Evolutionary conservation across 2,113 vertebrate genomes (phyloP).

Genomic region (Ceyx margarethae): DNA sequence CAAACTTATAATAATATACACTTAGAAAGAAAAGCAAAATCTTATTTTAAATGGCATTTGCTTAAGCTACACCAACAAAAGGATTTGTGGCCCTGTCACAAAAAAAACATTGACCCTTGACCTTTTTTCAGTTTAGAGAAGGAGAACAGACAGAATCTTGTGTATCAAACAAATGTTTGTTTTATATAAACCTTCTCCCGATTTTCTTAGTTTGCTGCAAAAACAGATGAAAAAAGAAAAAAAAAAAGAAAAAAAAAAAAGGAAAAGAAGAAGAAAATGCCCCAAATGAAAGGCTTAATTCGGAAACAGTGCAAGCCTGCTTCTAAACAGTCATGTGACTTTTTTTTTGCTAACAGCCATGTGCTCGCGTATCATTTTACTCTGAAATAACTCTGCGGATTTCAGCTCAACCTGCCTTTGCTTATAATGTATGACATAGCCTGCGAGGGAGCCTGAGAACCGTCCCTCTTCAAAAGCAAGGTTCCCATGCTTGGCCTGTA

Average conservation of each 20-base stretch:
- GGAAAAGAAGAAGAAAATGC: not conserved
- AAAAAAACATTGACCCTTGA: conserved; percentile 84
- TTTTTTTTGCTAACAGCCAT: conserved; percentile 79
- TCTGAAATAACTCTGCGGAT: conserved; percentile 87
- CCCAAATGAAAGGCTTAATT: conserved; percentile 41
- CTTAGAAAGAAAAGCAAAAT: conserved; percentile 62
- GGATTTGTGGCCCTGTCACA: conserved; percentile 68
- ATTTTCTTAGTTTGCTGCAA: conserved; percentile 28
- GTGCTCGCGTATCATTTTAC: conserved; percentile 88
- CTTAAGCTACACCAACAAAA: conserved; percentile 75
- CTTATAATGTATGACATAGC: conserved; percentile 93
- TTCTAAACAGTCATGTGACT: conserved; percentile 89
- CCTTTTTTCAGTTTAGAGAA: conserved; percentile 76
- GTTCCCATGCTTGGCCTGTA: conserved; percentile 96
- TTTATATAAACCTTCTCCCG: conserved; percentile 55
- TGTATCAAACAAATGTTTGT: conserved; percentile 44
- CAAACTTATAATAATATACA: conserved; percentile 48
- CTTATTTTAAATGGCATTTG: conserved; percentile 71
- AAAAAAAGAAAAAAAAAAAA: too few relatives aligned
- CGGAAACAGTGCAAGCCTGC: conserved; percentile 77
- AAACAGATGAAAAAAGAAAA: not conserved
- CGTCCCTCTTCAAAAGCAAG: conserved; percentile 89
- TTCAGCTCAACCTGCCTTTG: conserved; percentile 83
- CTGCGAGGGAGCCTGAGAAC: conserved; percentile 96
- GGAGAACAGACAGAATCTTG: conserved; percentile 56